Conservation (phyloP, 2,113 vertebrate species). For the Macquaria australasica region DNA sequence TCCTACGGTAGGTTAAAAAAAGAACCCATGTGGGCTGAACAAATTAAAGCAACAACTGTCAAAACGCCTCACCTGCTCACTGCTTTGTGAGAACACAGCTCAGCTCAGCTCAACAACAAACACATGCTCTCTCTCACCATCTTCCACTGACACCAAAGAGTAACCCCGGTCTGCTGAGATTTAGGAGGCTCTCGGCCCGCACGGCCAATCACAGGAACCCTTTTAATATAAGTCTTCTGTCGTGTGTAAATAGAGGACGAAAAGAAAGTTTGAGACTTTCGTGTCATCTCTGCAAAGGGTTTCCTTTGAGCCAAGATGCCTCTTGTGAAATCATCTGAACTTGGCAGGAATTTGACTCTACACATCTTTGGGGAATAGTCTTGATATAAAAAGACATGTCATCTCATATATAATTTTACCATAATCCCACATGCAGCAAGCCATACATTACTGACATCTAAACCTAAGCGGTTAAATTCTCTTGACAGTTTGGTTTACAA, state of each 20-base stretch:
- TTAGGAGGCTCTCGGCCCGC: conserved; percentile 24
- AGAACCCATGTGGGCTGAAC: conserved; percentile 2
- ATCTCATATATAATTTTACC: conserved; percentile 7
- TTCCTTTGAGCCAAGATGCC: background rate
- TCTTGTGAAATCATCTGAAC: conserved; percentile 12
- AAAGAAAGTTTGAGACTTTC: conserved; percentile 10
- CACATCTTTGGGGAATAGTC: conserved; percentile 40
- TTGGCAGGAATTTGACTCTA: conserved; percentile 12
- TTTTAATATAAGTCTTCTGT: conserved; percentile 24
- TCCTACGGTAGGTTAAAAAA: conserved; percentile 17
- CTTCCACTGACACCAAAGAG: conserved; percentile 40
- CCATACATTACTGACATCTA: conserved; percentile 52
- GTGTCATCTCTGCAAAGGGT: conserved; percentile 14
- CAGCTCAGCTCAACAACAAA: conserved; percentile 24
- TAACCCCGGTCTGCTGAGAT: conserved; percentile 35
- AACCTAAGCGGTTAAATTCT: conserved; percentile 38
- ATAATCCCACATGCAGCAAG: conserved; percentile 54
- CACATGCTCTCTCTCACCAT: conserved; percentile 14
- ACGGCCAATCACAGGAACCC: conserved; percentile 28
- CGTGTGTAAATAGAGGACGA: conserved; percentile 19
- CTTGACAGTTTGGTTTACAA: conserved; percentile 54
- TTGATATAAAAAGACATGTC: conserved; percentile 25
- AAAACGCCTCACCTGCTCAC: background rate
- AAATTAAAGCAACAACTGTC: conserved; percentile 42
- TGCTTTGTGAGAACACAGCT: conserved; percentile 4